Conservation (phyloP, 2,797 vertebrate species). For the Pyrocephalus nanus region DNA sequence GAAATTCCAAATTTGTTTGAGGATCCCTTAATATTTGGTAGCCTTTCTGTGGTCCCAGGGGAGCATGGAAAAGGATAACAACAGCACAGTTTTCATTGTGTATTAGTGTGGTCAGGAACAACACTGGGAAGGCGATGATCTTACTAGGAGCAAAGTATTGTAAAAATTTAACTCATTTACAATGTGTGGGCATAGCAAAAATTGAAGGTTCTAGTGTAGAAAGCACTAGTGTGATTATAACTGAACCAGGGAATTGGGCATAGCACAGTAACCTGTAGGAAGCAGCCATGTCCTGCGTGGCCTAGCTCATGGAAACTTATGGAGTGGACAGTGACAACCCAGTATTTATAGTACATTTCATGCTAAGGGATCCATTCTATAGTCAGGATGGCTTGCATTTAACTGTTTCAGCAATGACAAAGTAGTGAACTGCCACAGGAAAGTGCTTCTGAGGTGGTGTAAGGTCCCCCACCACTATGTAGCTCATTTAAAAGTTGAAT, state of each 20-base stretch:
- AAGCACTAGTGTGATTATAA: not conserved
- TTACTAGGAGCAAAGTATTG: not conserved
- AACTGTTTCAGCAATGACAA: not conserved
- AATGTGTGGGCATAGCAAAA: not conserved
- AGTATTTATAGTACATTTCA: not conserved
- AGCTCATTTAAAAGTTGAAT: not conserved
- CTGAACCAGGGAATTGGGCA: not conserved
- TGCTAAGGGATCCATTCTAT: not conserved
- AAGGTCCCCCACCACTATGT: not conserved
- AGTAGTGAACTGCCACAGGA: not conserved
- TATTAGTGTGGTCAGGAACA: not conserved
- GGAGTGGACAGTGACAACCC: not conserved
- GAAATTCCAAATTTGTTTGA: not conserved
- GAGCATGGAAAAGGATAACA: not conserved
- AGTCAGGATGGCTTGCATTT: not conserved
- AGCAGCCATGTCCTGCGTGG: not conserved
- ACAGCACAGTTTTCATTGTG: not conserved
- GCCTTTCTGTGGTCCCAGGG: not conserved
- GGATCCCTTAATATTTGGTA: not conserved
- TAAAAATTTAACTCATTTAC: not conserved
- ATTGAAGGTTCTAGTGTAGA: not conserved
- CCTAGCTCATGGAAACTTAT: not conserved
- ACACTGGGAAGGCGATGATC: not conserved
- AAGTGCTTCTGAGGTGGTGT: not conserved
- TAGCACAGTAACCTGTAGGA: not conserved